phyloP scores from a whole-genome alignment of 1,140 invertebrate species.

The Penaeus chinensis region DNA sequence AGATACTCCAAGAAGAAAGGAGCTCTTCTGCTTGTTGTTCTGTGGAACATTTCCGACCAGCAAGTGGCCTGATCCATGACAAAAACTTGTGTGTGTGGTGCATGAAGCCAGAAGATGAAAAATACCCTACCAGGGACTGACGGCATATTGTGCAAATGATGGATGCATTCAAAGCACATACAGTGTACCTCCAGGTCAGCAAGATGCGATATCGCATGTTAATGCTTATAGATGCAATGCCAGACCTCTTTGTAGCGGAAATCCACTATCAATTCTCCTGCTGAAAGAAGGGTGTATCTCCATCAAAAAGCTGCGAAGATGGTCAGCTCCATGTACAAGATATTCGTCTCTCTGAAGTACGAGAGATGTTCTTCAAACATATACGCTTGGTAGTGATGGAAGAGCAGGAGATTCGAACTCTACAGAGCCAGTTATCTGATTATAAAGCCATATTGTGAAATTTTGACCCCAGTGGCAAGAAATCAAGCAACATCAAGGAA shows the following conservation, averaged over 20 bases:
- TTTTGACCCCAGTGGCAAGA: conserved; percentile 23
- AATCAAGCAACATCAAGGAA: conserved; percentile 8
- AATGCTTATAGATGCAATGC: conserved; percentile 9
- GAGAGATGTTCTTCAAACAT: conserved; percentile 27
- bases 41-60: conserved; percentile 24
- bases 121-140: conserved; percentile 19
- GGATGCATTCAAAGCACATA: conserved; percentile 29
- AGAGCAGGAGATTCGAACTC: conserved; percentile 8
- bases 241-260: conserved; percentile 26
- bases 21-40: conserved; percentile 6
- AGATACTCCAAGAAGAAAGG: conserved; percentile 26
- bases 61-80: conserved; percentile 25
- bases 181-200: conserved; percentile 16
- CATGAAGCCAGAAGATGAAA: conserved; percentile 22
- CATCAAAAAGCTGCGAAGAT: not conserved
- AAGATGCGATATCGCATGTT: conserved; percentile 26
- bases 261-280: conserved; percentile 8
- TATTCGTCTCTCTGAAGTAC: conserved; percentile 21
- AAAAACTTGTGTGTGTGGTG: conserved; percentile 35
- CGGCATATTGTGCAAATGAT: conserved; percentile 21
- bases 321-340: conserved; percentile 13
- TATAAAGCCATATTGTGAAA: conserved; percentile 19
- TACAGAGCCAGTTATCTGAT: not conserved
- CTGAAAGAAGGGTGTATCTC: conserved; percentile 28
- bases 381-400: not conserved